phyloP scores from a whole-genome alignment of 2,888 invertebrate genomes.

The Lymantria dispar region DNA sequence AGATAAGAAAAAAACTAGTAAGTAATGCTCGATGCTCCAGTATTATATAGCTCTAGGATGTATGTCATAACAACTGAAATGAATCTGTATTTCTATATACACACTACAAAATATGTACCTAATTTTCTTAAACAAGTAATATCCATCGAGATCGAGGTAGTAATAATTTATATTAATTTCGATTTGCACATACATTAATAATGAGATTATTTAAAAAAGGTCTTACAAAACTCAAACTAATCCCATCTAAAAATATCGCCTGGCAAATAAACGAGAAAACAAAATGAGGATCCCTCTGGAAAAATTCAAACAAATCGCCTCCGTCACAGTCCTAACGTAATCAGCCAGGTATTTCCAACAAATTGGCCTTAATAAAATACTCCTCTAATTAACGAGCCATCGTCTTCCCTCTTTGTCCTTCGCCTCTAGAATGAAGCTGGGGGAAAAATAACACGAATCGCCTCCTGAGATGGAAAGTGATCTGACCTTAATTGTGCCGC shows the following conservation, averaged over 20 bases:
- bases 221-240: neutral
- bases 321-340: constrained; percentile 42
- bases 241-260: constrained; percentile 3
- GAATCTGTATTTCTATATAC: no score
- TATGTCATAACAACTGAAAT: no score
- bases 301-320: constrained; percentile 53
- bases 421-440: constrained; percentile 26
- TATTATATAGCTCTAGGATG: no score
- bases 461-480: constrained; percentile 70
- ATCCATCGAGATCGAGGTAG: no score
- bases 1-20: no score
- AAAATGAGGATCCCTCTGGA: constrained; percentile 34
- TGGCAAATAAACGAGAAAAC: constrained; percentile 22
- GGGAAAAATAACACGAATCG: constrained; percentile 74
- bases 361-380: constrained; percentile 79
- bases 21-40: no score
- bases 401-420: constrained; percentile 12
- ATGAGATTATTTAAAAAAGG: neutral
- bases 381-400: constrained; percentile 69
- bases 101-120: no score
- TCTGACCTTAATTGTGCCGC: constrained; percentile 59
- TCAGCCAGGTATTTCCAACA: constrained; percentile 73
- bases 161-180: no score
- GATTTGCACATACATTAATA: neutral
- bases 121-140: no score